Percentiles rank a stretch among this genome's conserved stretches.
phyloP scores from a whole-genome alignment of 2,888 invertebrate species.

The Amphiduros pacificus region DNA sequence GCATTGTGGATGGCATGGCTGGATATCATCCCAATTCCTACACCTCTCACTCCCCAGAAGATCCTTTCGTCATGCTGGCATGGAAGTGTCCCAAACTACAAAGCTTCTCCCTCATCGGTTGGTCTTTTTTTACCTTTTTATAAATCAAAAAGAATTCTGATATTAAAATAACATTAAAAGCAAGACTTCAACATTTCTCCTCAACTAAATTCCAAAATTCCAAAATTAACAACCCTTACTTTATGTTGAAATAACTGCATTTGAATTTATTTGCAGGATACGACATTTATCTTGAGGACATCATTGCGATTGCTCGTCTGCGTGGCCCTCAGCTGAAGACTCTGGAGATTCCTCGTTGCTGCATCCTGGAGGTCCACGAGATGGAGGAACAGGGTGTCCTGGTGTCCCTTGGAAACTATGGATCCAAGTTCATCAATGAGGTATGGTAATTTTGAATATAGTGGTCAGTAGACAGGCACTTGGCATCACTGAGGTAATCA shows the following conservation, averaged over 20 bases:
- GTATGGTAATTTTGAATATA: no score
- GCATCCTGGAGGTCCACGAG: conserved; percentile 35
- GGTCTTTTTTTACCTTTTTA: no score
- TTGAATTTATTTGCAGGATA: conserved; percentile 61
- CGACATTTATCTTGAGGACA: conserved; percentile 68
- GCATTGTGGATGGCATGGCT: conserved; percentile 67
- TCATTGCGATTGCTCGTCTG: conserved; percentile 70
- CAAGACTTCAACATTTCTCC: no score
- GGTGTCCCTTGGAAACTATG: no score
- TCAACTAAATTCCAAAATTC: no score
- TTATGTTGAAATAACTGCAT: no score
- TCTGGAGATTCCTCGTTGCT: conserved; percentile 66
- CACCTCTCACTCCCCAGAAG: conserved; percentile 41
- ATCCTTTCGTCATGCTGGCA: conserved; percentile 70
- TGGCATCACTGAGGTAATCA: no score
- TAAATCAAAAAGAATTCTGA: no score
- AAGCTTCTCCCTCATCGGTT: conserved; percentile 66
- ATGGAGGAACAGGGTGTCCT: neutral
- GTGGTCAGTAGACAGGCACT: no score
- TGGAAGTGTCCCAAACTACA: conserved; percentile 69
- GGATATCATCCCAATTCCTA: conserved; percentile 19
- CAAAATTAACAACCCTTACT: no score
- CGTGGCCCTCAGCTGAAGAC: conserved; percentile 65
- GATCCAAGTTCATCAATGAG: no score
- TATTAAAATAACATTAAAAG: no score